phyloP scores from a whole-genome alignment of 2,888 invertebrate species.

The Maniola hyperantus region DNA sequence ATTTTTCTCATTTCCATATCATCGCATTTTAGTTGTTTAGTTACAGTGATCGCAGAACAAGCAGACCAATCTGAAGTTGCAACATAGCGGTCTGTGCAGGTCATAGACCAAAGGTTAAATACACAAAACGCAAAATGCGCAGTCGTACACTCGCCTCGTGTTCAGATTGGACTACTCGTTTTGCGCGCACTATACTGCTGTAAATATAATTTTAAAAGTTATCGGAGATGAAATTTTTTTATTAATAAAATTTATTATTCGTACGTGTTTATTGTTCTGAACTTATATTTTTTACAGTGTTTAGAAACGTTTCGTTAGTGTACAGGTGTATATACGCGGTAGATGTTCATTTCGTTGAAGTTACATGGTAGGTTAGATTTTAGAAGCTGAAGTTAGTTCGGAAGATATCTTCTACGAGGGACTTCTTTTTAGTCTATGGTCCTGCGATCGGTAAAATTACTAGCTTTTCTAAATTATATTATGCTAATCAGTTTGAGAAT shows the following conservation, averaged over 20 bases:
- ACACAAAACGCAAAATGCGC: too few species aligned
- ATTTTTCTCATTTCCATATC: conserved; percentile 80
- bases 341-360: conserved; percentile 60
- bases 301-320: conserved; percentile 73
- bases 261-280: conserved; percentile 75
- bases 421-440: conserved; percentile 16
- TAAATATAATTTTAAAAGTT: conserved; percentile 79
- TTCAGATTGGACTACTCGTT: too few species aligned
- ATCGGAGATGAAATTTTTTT: conserved; percentile 57
- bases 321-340: conserved; percentile 78
- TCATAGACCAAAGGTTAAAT: too few species aligned
- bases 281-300: conserved; percentile 72
- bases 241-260: conserved; percentile 70
- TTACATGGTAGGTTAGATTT: conserved; percentile 48
- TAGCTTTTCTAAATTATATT: conserved; percentile 40
- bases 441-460: conserved; percentile 33
- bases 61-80: too few species aligned
- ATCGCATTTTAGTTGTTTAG: conserved; percentile 77
- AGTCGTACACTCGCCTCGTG: too few species aligned
- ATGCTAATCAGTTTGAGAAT: conserved; percentile 37
- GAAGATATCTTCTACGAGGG: conserved; percentile 21
- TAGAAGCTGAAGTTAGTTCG: conserved; percentile 34
- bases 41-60: conserved; percentile 41
- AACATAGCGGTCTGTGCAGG: too few species aligned
- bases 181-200: conserved; percentile 51